A percentile compares a stretch with the other conserved stretches of the same genome.
Evolutionary conservation across 2,888 invertebrate species (phyloP).

Genomic region (Cordilura impudica): DNA sequence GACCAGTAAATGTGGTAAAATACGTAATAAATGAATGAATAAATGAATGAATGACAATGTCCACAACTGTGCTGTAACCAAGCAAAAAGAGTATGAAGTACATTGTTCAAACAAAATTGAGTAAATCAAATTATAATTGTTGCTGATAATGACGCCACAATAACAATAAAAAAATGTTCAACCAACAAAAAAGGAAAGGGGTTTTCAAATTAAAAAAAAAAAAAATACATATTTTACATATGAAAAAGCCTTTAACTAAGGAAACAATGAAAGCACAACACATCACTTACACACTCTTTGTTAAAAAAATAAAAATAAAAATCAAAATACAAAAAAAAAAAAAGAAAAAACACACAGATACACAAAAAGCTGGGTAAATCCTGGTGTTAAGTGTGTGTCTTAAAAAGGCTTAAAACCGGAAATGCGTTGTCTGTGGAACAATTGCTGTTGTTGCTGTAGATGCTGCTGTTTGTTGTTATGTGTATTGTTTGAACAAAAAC

Average conservation of each 20-base stretch:
- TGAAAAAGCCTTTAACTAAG: constrained; percentile 7
- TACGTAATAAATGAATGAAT: not conserved
- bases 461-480: constrained; percentile 4
- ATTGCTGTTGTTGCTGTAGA: constrained; percentile 21
- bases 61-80: not conserved
- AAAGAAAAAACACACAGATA: constrained; percentile 1
- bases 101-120: constrained; percentile 22
- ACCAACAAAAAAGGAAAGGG: constrained; percentile 21
- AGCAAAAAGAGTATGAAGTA: not conserved
- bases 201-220: constrained; percentile 3
- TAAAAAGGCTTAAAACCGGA: constrained; percentile 61
- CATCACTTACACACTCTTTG: not conserved
- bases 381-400: constrained; percentile 62
- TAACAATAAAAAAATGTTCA: constrained; percentile 56
- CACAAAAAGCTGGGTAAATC: constrained; percentile 37
- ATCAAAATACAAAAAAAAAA: not conserved
- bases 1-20: constrained; percentile 40
- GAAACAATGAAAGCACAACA: constrained; percentile 1
- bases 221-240: constrained; percentile 6
- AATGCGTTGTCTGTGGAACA: constrained; percentile 58
- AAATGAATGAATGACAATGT: constrained; percentile 22
- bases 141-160: constrained; percentile 63
- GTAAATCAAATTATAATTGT: constrained; percentile 65
- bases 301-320: not conserved
- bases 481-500: constrained; percentile 8